phyloP scores from a whole-genome alignment of 2,888 invertebrate genomes.

The Hipparchia sbordonii region DNA sequence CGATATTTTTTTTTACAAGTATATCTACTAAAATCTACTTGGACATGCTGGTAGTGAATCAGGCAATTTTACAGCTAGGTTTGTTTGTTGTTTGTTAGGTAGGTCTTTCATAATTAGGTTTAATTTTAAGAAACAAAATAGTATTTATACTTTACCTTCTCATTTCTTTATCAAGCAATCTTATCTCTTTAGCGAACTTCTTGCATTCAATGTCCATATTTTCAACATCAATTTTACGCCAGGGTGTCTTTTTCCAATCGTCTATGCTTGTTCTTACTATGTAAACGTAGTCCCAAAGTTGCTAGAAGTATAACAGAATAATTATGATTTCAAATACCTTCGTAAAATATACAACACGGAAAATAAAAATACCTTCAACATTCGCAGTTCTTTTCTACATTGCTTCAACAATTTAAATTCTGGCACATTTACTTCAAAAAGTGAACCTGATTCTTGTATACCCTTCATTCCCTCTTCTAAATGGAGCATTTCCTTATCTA shows the following conservation, averaged over 20 bases:
- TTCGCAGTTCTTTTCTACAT: slow-evolving; percentile 94
- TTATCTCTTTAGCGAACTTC: slow-evolving; percentile 97
- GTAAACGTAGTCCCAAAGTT: slow-evolving; percentile 97
- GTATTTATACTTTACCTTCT: slow-evolving; percentile 71
- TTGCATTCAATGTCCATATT: slow-evolving; percentile 99
- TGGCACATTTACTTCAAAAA: slow-evolving; percentile 97
- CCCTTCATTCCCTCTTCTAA: slow-evolving; percentile 93
- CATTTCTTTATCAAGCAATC: slow-evolving; percentile 97
- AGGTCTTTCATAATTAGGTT: no score
- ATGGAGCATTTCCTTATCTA: slow-evolving; percentile 89
- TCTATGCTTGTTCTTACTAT: slow-evolving; percentile 96
- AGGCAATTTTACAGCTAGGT: no score
- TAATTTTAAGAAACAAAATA: no score
- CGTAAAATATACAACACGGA: not conserved
- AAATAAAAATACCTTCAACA: slow-evolving; percentile 87
- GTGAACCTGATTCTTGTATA: slow-evolving; percentile 93
- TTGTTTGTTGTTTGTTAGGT: no score
- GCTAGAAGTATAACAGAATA: slow-evolving; percentile 73
- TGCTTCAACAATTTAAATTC: slow-evolving; percentile 96
- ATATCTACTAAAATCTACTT: no score
- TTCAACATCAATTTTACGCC: slow-evolving; percentile 98
- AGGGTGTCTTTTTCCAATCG: slow-evolving; percentile 98
- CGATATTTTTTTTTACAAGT: no score
- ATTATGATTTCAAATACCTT: not conserved
- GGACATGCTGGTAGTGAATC: no score